Evolutionary conservation across 2,797 vertebrate genomes (phyloP).

Genomic region (Ptychobarbus kaznakovi): DNA sequence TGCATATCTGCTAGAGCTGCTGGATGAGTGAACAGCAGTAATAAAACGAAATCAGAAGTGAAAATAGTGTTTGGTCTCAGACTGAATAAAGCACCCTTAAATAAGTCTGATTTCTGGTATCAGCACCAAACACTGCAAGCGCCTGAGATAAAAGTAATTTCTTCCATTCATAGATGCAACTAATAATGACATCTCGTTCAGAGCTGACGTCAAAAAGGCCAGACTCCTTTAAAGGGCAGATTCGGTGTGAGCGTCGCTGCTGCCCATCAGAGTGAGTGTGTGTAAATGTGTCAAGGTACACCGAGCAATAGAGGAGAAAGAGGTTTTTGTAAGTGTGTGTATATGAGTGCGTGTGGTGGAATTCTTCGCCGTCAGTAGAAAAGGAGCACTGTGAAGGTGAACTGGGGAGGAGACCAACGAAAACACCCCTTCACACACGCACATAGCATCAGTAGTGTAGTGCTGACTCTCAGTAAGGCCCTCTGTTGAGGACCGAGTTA

Average conservation of each 20-base stretch:
- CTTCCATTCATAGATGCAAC: slow-evolving; percentile 33
- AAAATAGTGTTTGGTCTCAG: neutral
- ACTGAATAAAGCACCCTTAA: neutral
- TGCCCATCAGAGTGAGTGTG: slow-evolving; percentile 24
- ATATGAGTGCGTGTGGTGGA: slow-evolving; percentile 54
- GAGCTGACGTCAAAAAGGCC: slow-evolving; percentile 1
- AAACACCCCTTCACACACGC: slow-evolving; percentile 59
- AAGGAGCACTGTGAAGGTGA: slow-evolving; percentile 63
- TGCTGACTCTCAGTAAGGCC: slow-evolving; percentile 56
- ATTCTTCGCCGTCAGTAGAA: slow-evolving; percentile 56
- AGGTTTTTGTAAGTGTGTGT: slow-evolving; percentile 50
- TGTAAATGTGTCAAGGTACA: slow-evolving; percentile 32
- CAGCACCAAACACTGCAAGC: slow-evolving; percentile 6
- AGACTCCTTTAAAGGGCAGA: slow-evolving; percentile 19
- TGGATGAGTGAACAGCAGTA: neutral
- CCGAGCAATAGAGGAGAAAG: slow-evolving; percentile 45
- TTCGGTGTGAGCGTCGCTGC: slow-evolving; percentile 10
- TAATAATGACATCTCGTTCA: slow-evolving; percentile 6
- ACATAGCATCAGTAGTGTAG: slow-evolving; percentile 44
- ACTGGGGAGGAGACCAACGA: slow-evolving; percentile 64
- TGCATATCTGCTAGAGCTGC: neutral
- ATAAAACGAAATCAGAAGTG: neutral
- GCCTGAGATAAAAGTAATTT: neutral
- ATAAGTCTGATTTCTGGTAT: slow-evolving; percentile 16
- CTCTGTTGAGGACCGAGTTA: slow-evolving; percentile 53